These are phyloP conservation scores for Wiebesia pumilae DNA, from an alignment of 1,140 invertebrate species.

Conservation along the genomic window DNA sequence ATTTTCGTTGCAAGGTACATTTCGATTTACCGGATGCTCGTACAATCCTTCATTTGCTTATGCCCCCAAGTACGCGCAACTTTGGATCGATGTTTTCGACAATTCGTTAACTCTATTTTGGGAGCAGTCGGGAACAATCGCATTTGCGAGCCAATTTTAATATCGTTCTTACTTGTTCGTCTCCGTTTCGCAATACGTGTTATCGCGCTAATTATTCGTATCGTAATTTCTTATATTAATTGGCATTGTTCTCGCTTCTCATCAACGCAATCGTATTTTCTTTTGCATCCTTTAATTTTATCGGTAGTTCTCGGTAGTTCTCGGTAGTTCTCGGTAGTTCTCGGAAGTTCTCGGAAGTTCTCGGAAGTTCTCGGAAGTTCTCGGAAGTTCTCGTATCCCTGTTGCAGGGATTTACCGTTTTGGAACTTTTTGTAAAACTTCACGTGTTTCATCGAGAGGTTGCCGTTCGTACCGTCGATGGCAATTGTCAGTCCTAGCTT, in stretches of 20 bases:
- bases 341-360: too few species aligned
- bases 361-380: too few species aligned
- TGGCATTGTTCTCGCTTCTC: not conserved
- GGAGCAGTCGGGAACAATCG: too few species aligned
- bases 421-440: not conserved
- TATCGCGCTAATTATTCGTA: too few species aligned
- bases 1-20: not conserved
- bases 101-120: not conserved
- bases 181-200: too few species aligned
- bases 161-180: too few species aligned
- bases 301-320: not conserved
- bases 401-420: not conserved
- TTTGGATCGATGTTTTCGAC: not conserved
- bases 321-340: too few species aligned
- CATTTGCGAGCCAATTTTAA: too few species aligned
- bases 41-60: not conserved
- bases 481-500: not conserved
- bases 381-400: too few species aligned
- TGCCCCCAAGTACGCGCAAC: not conserved
- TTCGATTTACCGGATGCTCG: not conserved
- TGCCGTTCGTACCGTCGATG: not conserved
- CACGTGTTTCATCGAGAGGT: not conserved
- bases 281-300: not conserved
- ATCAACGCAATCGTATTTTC: not conserved
- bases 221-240: not conserved